Base-by-base conservation (phyloP, 53 echinoderm and acorn worm genomes). In the Zoroaster sp. region DNA sequence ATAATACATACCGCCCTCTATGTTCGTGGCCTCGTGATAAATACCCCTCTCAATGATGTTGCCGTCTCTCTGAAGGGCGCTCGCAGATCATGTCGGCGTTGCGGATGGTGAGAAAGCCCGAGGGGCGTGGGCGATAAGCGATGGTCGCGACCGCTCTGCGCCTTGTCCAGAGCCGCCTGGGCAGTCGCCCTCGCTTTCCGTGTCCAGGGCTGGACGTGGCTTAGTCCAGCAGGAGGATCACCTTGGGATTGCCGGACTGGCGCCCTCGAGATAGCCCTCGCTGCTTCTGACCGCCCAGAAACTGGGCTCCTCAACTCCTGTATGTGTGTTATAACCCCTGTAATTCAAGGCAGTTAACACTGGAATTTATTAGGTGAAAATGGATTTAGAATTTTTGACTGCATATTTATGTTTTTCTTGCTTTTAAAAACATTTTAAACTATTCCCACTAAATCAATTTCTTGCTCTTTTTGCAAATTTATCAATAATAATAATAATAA, bases 221-320 rank as follows among this genome's bases (percentile, higher is more conserved):
- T 87, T 99, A 96, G 85, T 99, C 99, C 73, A 99, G 87, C 5
- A 99, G 90, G 1, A 99, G 90, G 45, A 99, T 99, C n/a, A n/a
- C n/a, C 72, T 90, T 96, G 32, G 99, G 99, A 66, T 99, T 94
- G n/a, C n/a, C 99, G 89, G 59, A 96, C 96, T 30, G 96, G 86
- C 11, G 99, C 99, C 41, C 99, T 94, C 8, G 99, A 94, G 33
- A 99, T 99, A 75, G 99, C 99, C 12, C 90, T 46, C 99, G 83
- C 87, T 99, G 99, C 91, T 99, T 99, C 96, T 99, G 99, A 67
- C 99, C 99, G 1, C 99, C 99, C 15, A 96, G 96, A 38, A 99
- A 90, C 90, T 99, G 96, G 28, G 96, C 99, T 3, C 99, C 99
- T 59, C 99, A 53, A 96, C 94, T 25, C 99, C 99, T 31, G 96